Percentiles rank a stretch among this genome's conserved stretches.
Evolutionary conservation across 2,888 invertebrate genomes (phyloP).

Genomic region (Mythimna vitellina): DNA sequence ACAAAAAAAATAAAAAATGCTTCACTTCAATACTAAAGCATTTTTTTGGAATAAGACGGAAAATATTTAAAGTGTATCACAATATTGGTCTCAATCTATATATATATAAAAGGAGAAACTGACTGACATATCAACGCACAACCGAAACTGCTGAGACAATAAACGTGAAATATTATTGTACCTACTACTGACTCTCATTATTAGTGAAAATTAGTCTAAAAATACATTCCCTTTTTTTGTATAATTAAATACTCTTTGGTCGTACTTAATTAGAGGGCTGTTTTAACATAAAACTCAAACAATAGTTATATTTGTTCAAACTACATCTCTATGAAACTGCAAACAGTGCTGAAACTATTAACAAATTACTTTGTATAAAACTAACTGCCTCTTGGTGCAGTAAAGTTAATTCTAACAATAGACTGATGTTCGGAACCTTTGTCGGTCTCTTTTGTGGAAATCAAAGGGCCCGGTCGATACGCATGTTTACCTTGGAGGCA

Average conservation of each 20-base stretch:
- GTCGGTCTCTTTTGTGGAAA: constrained; percentile 83
- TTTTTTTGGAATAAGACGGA: no score
- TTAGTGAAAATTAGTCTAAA: not conserved
- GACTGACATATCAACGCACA: no score
- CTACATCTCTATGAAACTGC: constrained; percentile 39
- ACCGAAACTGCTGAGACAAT: no score
- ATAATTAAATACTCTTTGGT: not conserved
- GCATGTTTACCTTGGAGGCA: constrained; percentile 76
- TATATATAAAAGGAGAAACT: no score
- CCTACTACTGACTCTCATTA: no score
- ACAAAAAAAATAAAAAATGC: no score
- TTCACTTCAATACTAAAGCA: no score
- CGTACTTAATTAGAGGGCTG: not conserved
- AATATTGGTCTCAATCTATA: no score
- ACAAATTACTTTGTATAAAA: constrained; percentile 42
- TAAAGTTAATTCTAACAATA: constrained; percentile 73
- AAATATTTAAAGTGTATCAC: no score
- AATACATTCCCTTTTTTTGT: not conserved
- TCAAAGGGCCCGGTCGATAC: constrained; percentile 84
- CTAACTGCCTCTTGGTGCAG: constrained; percentile 60
- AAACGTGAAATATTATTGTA: no score
- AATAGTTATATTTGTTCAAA: constrained; percentile 26
- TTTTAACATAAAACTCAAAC: constrained; percentile 25
- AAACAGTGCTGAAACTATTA: constrained; percentile 58
- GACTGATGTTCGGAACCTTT: constrained; percentile 78